Percentiles rank a stretch among this genome's conserved stretches.
phyloP scores from a whole-genome alignment of 1,140 invertebrate genomes.

The Bursaphelenchus mucronatus region DNA sequence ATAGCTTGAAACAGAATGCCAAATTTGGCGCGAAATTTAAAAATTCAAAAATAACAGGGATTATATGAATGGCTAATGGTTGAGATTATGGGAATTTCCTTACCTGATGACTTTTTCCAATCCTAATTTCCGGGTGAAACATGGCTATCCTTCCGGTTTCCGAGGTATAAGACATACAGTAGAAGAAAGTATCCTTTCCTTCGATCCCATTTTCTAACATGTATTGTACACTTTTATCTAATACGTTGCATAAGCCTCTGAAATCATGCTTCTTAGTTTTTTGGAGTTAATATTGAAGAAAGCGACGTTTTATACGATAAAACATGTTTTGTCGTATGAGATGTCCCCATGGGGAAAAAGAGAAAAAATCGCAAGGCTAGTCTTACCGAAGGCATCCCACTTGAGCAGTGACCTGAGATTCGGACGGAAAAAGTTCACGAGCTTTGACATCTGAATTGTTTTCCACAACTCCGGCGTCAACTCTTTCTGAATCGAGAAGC shows the following conservation, averaged over 20 bases:
- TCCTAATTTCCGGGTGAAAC: slow-evolving; percentile 87
- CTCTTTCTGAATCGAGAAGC: slow-evolving; percentile 60
- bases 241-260: slow-evolving; percentile 57
- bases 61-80: not conserved
- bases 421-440: slow-evolving; percentile 43
- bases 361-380: not conserved
- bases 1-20: not conserved
- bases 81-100: slow-evolving; percentile 29
- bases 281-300: too few species aligned
- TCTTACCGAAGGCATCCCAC: slow-evolving; percentile 38
- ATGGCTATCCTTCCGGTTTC: slow-evolving; percentile 70
- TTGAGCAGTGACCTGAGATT: slow-evolving; percentile 20
- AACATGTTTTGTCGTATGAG: too few species aligned
- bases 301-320: too few species aligned
- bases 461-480: slow-evolving; percentile 29
- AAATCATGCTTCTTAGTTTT: slow-evolving; percentile 17
- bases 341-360: not conserved
- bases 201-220: slow-evolving; percentile 36
- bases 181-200: slow-evolving; percentile 63
- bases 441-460: slow-evolving; percentile 9
- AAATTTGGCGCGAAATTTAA: slow-evolving; percentile 1
- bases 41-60: not conserved
- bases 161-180: slow-evolving; percentile 67
- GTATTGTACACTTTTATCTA: slow-evolving; percentile 26
- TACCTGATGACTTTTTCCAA: slow-evolving; percentile 87